Base-by-base conservation (phyloP, 2,113 vertebrate genomes). In the Trichomycterus rosablanca region DNA sequence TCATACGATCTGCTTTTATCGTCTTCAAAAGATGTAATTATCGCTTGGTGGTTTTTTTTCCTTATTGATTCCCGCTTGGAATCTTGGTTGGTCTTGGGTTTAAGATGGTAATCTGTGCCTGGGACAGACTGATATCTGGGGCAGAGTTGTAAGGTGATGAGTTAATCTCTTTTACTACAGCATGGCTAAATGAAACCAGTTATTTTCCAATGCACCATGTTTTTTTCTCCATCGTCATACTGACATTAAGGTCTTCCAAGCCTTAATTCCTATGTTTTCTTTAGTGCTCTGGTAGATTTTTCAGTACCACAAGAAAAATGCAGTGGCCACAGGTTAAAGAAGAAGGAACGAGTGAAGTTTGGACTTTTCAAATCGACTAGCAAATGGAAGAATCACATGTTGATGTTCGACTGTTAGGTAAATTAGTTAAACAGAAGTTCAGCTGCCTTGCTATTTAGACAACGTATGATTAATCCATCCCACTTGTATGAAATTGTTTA, bases 241-340 rank as follows among this genome's bases (percentile, higher is more conserved):
- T 70, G 66, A 67, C 73, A 49, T 0, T 11, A 52, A 58, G 68
- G 69, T 44, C 71, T 77, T 51, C 65, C 16, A 58, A 12, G 11
- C 51, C 42, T 74, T 63, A 76, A 18, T 4, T 35, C 46, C 59
- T 59, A 35, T 65, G 73, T 78, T 73, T 66, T 73, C 44, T 72
- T 73, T 78, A 51, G 53, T 62, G 72, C 72, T 67, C 71, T 66
- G 68, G 58, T 44, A 53, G 74, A 73, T 64, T 63, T 72, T 73
- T 73, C 68, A 46, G 55, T 68, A 55, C 32, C 42, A 34, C 59
- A 53, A 64, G 39, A 60, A 32, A 19, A 5, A 24, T 19, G 53
- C 79, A 79, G 68, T 73, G 65, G 76, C 57, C 28, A 54, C 26
- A 56, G 20, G 16, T n/a, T 32, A 26, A 57, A 37, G 44, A 71